These are phyloP conservation scores for Lepidurus apus DNA, from an alignment of 1,140 invertebrate species.

Conservation along the genomic window DNA sequence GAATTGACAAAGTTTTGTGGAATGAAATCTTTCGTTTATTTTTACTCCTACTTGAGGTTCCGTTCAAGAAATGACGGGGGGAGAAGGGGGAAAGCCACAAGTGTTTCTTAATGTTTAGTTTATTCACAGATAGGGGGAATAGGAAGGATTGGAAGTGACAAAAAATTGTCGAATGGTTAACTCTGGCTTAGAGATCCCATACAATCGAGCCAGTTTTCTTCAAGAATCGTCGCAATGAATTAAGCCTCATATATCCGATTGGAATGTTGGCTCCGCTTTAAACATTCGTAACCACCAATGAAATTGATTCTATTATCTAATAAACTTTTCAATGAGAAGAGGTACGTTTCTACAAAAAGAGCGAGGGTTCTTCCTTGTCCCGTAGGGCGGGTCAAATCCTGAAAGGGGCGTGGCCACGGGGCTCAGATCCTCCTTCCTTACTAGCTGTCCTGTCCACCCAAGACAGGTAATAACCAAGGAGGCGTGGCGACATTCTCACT, in stretches of 20 bases:
- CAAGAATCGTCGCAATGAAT: background rate
- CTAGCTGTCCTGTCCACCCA: background rate
- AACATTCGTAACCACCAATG: background rate
- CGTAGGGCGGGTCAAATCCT: background rate
- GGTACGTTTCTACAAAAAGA: no score
- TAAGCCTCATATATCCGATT: background rate
- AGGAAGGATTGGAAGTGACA: background rate
- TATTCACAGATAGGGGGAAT: background rate
- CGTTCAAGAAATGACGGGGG: background rate
- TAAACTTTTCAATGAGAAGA: no score
- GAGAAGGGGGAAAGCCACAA: background rate
- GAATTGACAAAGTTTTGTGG: background rate
- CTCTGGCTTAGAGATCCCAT: background rate
- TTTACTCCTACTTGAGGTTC: background rate
- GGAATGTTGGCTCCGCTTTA: background rate
- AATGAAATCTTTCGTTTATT: background rate
- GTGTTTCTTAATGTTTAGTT: background rate
- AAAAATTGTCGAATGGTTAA: background rate
- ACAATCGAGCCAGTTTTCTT: background rate
- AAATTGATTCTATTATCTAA: no score
- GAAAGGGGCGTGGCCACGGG: constrained; percentile 1
- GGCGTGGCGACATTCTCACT: background rate
- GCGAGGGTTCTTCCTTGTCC: no score
- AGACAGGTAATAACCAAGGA: background rate
- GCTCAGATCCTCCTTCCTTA: background rate